Percentiles rank a stretch among this genome's conserved stretches.
These are phyloP conservation scores for Myiotriccus ornatus DNA, from an alignment of 2,797 vertebrate species.

Conservation along the genomic window DNA sequence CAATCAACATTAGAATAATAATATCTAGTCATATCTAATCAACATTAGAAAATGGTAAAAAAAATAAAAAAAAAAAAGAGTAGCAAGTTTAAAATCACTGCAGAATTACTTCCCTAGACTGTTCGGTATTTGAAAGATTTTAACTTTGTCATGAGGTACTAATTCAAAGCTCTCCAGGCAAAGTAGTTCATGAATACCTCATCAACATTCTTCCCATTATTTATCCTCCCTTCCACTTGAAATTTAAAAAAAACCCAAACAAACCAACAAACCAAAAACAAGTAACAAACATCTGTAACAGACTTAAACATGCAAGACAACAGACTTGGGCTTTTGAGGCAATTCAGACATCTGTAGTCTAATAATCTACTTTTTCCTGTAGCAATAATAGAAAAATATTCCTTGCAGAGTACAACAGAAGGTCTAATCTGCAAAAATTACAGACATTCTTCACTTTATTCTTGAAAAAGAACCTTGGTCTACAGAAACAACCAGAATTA, in stretches of 20 bases:
- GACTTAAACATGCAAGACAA: neutral
- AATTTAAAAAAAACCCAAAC: neutral
- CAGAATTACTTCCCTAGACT: neutral
- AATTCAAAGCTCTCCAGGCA: neutral
- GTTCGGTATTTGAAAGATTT: neutral
- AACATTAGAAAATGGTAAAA: neutral
- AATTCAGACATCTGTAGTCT: neutral
- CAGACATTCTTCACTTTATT: neutral
- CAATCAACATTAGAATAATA: no score
- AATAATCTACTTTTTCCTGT: neutral
- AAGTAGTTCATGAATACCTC: neutral
- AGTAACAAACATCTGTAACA: neutral
- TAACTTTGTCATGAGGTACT: neutral
- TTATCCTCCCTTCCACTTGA: neutral
- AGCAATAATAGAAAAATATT: neutral
- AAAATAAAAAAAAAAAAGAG: neutral
- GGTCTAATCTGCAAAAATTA: neutral
- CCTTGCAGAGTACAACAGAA: neutral
- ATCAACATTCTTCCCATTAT: neutral
- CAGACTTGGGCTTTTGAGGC: neutral
- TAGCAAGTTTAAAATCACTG: neutral
- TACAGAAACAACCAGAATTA: neutral
- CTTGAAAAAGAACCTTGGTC: neutral
- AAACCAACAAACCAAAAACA: neutral
- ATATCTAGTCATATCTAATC: no score